These are phyloP conservation scores for Pseudorectes ferrugineus DNA, from an alignment of 2,113 vertebrate species.

Conservation along the genomic window DNA sequence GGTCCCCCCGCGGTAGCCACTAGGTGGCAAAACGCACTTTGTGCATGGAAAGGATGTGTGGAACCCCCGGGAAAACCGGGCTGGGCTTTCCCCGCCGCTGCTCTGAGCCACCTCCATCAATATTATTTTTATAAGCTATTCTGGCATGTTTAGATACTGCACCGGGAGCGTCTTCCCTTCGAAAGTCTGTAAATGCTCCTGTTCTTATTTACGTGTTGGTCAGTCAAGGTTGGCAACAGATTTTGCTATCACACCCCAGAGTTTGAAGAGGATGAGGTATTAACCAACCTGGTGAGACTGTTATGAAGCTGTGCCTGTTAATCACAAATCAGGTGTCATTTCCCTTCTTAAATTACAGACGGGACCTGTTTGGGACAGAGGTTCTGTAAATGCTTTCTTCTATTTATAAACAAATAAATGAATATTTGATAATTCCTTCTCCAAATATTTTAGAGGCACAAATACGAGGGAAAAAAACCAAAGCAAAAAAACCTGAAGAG, in stretches of 20 bases:
- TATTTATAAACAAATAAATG: not conserved
- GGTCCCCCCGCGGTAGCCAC: not conserved
- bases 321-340: not conserved
- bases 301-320: not conserved
- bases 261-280: not conserved
- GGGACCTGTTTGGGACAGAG: not conserved
- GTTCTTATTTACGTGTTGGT: accelerated
- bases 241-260: accelerated
- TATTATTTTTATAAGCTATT: not conserved
- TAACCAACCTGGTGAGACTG: not conserved
- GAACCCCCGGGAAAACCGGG: not conserved
- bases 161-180: not conserved
- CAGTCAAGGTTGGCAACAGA: accelerated
- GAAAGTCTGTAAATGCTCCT: not conserved
- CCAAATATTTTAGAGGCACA: not conserved
- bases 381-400: not conserved
- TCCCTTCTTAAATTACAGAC: not conserved
- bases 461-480: not conserved
- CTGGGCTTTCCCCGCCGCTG: not conserved
- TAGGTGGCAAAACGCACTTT: slow-evolving; percentile 40
- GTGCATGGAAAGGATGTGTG: accelerated
- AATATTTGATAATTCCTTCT: not conserved
- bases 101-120: not conserved
- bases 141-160: not conserved
- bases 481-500: not conserved